Base-by-base conservation (phyloP, 2,888 invertebrate species). In the Heliconius hortense region DNA sequence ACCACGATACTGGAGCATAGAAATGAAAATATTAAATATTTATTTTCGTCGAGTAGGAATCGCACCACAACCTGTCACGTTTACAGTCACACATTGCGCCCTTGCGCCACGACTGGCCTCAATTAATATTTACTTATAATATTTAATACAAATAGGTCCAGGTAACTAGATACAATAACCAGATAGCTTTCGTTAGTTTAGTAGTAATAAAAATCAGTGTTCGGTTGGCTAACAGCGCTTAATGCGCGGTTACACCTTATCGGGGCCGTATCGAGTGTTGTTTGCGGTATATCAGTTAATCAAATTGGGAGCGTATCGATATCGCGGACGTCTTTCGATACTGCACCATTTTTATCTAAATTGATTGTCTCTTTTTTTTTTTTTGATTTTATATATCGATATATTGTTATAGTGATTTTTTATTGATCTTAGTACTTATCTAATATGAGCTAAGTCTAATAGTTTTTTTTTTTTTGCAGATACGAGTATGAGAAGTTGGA, bases 241-340 rank as follows among this genome's bases (percentile, higher is more conserved):
- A 92, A 92, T 89, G 87, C 88, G 84, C 85, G 86, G 85, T 89
- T 90, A 90, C 89, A 88, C 86, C 82, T 89, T 90, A 91, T 91
- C 92, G 88, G 80, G 80, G 87, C 90, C 89, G 89, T 91, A 91
- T 90, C 90, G 87, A 90, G 88, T 91, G 92, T 90, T 88, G 89
- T 90, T 88, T 84, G 86, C 84, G 82, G 86, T 86, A 87, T 91
- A 92, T 93, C 92, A 89, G 86, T 88, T 91, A 91, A 93, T 92
- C 92, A 92, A 92, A 92, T 91, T 92, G 90, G 91, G 90, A 89
- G 89, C 92, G 90, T 89, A 89, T 90, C 90, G 91, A 87, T 93
- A 92, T 89, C 91, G 83, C 82, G 83, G 86, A 87, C 89, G 89
- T 88, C 86, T 90, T 85, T 85, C 82, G 92, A 92, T 92, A 91